Conservation (phyloP, 2,113 vertebrate genomes). For the Labeo rohita region DNA sequence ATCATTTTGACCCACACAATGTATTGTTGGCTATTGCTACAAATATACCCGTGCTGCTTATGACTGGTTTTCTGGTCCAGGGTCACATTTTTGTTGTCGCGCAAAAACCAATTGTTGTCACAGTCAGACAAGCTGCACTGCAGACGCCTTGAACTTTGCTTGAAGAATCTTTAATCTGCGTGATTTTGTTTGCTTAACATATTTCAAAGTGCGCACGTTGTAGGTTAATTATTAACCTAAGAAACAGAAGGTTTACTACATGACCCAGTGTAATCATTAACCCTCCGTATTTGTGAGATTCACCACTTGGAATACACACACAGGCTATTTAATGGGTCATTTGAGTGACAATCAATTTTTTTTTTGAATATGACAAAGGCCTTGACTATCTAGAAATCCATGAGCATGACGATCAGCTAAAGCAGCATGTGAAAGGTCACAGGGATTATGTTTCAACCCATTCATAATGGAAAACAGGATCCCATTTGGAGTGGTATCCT, state of each 20-base stretch:
- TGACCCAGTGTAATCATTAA: slow-evolving; percentile 18
- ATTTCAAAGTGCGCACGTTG: slow-evolving; percentile 23
- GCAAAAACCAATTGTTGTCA: too few relatives aligned
- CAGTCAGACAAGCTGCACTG: background rate
- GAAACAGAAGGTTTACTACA: slow-evolving; percentile 19
- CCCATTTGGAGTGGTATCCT: background rate
- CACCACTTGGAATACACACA: background rate
- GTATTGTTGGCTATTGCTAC: too few relatives aligned
- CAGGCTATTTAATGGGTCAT: background rate
- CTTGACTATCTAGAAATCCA: background rate
- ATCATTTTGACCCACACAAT: too few relatives aligned
- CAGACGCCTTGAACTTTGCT: background rate
- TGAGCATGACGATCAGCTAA: background rate
- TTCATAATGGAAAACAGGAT: background rate
- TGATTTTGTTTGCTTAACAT: slow-evolving; percentile 45
- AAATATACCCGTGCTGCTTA: too few relatives aligned
- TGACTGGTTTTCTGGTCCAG: too few relatives aligned
- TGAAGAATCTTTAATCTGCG: background rate
- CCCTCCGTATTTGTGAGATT: background rate
- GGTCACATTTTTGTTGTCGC: too few relatives aligned
- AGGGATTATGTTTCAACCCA: slow-evolving; percentile 14
- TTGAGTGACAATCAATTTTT: background rate
- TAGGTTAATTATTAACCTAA: slow-evolving; percentile 68
- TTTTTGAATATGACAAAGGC: background rate
- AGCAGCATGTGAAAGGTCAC: slow-evolving; percentile 19